Evolutionary conservation across 2,797 vertebrate genomes (phyloP).

Genomic region (Lepilemur septentrionalis): DNA sequence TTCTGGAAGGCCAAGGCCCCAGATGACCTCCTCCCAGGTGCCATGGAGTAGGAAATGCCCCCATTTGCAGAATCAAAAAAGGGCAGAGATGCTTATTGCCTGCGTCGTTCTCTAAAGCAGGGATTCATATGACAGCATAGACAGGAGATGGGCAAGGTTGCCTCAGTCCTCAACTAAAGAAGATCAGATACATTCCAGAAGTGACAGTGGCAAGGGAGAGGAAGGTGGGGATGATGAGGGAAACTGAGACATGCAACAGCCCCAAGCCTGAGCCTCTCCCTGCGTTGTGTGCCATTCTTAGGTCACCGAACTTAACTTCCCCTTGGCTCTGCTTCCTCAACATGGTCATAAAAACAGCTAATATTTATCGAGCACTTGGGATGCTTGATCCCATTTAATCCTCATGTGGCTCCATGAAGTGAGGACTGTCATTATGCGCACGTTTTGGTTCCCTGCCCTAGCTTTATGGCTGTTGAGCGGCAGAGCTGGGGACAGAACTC

Average conservation of each 20-base stretch:
- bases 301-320: not conserved
- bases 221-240: not conserved
- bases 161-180: not conserved
- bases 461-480: not conserved
- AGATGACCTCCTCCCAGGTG: not conserved
- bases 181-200: not conserved
- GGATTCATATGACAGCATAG: not conserved
- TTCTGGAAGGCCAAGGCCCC: not conserved
- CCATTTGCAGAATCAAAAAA: not conserved
- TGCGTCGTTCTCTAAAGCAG: not conserved
- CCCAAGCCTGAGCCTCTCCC: not conserved
- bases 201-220: not conserved
- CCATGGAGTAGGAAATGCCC: not conserved
- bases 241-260: not conserved
- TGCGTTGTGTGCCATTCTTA: not conserved
- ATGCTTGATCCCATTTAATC: not conserved
- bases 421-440: not conserved
- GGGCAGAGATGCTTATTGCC: not conserved
- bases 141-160: not conserved
- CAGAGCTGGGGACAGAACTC: not conserved
- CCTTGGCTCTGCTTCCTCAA: not conserved
- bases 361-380: slow-evolving; percentile 28
- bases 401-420: not conserved
- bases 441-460: not conserved
- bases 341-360: slow-evolving; percentile 9